These are phyloP conservation scores for Cephonodes hylas DNA, from an alignment of 2,888 invertebrate species.

Conservation along the genomic window DNA sequence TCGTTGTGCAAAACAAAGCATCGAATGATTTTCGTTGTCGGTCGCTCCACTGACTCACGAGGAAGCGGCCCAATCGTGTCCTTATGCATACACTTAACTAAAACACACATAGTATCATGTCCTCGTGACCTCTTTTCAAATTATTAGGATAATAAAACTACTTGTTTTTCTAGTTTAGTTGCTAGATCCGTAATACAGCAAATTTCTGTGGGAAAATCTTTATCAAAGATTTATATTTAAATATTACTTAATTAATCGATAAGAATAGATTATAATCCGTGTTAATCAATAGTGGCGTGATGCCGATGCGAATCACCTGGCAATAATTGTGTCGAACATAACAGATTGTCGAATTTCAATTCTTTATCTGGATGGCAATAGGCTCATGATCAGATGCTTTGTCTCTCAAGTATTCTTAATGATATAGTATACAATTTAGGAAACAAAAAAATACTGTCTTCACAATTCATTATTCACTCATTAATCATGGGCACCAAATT, in stretches of 20 bases:
- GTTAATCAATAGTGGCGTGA: too few species aligned
- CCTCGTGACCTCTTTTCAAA: neutral
- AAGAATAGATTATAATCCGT: too few species aligned
- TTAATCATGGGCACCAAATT: neutral
- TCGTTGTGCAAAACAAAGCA: constrained; percentile 3
- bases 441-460: neutral
- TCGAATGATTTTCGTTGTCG: neutral
- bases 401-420: too few species aligned
- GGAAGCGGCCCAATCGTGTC: neutral
- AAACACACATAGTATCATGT: neutral
- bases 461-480: neutral
- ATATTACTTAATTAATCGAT: too few species aligned
- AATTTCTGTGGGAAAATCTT: too few species aligned
- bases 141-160: neutral
- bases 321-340: neutral
- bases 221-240: too few species aligned
- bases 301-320: too few species aligned
- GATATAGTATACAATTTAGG: too few species aligned
- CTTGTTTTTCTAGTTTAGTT: neutral
- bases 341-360: neutral
- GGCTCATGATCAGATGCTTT: too few species aligned
- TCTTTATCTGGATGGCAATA: too few species aligned
- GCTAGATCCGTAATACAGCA: neutral
- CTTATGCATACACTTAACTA: neutral
- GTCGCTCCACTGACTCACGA: neutral